Evolutionary conservation across 2,113 vertebrate species (phyloP).

Genomic region (Zonotrichia leucophrys): DNA sequence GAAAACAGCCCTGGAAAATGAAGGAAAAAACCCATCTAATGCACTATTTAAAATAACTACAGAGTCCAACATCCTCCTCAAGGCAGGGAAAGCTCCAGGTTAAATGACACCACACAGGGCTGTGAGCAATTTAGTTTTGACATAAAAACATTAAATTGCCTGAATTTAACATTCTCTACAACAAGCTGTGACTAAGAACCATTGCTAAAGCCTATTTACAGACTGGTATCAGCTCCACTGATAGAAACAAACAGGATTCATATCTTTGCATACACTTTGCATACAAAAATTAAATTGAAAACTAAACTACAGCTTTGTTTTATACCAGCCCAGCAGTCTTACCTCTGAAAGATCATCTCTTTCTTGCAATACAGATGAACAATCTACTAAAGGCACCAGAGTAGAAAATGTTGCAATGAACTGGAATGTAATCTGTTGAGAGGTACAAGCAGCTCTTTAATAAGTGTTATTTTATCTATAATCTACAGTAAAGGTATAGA

Average conservation of each 20-base stretch:
- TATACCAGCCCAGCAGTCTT: slow-evolving; percentile 32
- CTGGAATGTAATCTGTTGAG: slow-evolving; percentile 95
- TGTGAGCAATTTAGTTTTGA: neutral
- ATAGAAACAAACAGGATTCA: neutral
- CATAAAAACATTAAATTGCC: neutral
- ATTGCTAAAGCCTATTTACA: neutral
- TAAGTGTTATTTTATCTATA: neutral
- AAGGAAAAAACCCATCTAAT: neutral
- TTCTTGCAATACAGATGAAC: slow-evolving; percentile 92
- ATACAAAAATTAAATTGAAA: neutral
- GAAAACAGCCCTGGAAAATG: neutral
- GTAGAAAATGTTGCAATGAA: slow-evolving; percentile 99
- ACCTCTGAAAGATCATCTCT: slow-evolving; percentile 92
- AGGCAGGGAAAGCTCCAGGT: neutral
- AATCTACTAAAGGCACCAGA: slow-evolving; percentile 99
- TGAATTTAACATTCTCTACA: neutral
- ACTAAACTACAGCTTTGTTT: neutral
- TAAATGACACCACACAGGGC: neutral
- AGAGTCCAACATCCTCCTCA: neutral
- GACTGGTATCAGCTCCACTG: neutral
- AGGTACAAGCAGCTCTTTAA: slow-evolving; percentile 34
- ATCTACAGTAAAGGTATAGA: neutral
- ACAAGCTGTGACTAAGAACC: neutral
- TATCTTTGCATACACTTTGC: neutral
- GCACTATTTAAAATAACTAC: neutral